phyloP scores from a whole-genome alignment of 2,113 vertebrate genomes.

The Jaculus jaculus region DNA sequence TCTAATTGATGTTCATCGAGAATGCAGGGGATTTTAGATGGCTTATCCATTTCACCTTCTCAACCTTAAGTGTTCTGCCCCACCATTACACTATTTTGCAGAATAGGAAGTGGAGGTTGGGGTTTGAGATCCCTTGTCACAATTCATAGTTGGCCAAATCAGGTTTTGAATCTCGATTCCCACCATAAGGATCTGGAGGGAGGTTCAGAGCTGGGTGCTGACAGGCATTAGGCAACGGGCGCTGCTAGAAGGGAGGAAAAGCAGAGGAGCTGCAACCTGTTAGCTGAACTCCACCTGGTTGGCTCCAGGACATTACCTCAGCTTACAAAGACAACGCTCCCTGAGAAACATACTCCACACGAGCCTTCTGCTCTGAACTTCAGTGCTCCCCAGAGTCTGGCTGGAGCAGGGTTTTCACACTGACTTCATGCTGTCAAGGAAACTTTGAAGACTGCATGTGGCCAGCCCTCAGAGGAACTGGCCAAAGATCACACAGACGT shows the following conservation, averaged over 20 bases:
- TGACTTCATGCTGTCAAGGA: neutral
- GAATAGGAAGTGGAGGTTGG: neutral
- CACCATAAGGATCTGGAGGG: too few species aligned
- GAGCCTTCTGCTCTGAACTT: neutral
- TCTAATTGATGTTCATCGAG: neutral
- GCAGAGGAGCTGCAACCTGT: neutral
- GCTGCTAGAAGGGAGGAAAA: neutral
- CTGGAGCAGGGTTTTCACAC: neutral
- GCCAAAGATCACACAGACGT: conserved; percentile 11
- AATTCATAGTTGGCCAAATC: neutral
- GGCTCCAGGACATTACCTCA: neutral
- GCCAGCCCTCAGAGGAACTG: neutral
- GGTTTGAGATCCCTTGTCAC: neutral
- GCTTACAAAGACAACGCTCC: neutral
- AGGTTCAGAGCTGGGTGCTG: too few species aligned
- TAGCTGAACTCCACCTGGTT: neutral
- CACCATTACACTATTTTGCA: neutral
- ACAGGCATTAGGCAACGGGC: fast-evolving
- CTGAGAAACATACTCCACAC: neutral
- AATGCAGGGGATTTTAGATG: neutral
- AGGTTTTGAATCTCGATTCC: neutral
- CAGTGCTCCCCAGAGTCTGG: neutral
- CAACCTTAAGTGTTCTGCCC: neutral
- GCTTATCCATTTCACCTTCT: neutral
- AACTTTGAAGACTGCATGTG: conserved; percentile 39